phyloP scores from a whole-genome alignment of 2,797 vertebrate species.

The Notoglanidium macrostoma region DNA sequence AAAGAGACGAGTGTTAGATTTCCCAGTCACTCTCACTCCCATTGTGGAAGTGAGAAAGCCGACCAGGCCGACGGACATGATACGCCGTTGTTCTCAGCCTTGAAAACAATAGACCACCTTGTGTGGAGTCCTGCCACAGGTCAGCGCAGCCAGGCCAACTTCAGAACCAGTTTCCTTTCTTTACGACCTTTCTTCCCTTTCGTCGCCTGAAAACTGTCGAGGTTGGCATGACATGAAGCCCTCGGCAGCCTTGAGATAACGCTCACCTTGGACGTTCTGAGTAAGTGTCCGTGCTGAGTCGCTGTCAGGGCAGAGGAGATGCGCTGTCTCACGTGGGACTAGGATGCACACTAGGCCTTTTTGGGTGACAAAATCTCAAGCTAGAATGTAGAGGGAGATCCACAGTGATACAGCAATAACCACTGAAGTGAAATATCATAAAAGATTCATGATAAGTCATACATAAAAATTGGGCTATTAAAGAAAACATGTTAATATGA shows the following conservation, averaged over 20 bases:
- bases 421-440: neutral
- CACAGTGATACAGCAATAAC: neutral
- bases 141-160: slow-evolving; percentile 52
- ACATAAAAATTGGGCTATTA: neutral
- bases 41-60: slow-evolving; percentile 73
- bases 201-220: slow-evolving; percentile 65
- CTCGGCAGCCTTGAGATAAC: slow-evolving; percentile 78
- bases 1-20: slow-evolving; percentile 77
- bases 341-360: slow-evolving; percentile 55
- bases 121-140: slow-evolving; percentile 63
- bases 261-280: slow-evolving; percentile 76
- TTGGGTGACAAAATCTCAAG: neutral
- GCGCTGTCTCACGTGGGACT: slow-evolving; percentile 76
- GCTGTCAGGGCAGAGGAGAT: slow-evolving; percentile 75
- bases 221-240: slow-evolving; percentile 72
- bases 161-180: slow-evolving; percentile 61
- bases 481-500: neutral
- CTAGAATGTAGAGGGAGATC: neutral
- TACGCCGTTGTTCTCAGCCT: slow-evolving; percentile 67
- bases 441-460: neutral
- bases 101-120: slow-evolving; percentile 67
- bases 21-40: slow-evolving; percentile 75
- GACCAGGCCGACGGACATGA: slow-evolving; percentile 69
- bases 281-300: slow-evolving; percentile 71
- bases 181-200: slow-evolving; percentile 34